phyloP scores from a whole-genome alignment of 2,888 invertebrate genomes.

The Eristalis pertinax region DNA sequence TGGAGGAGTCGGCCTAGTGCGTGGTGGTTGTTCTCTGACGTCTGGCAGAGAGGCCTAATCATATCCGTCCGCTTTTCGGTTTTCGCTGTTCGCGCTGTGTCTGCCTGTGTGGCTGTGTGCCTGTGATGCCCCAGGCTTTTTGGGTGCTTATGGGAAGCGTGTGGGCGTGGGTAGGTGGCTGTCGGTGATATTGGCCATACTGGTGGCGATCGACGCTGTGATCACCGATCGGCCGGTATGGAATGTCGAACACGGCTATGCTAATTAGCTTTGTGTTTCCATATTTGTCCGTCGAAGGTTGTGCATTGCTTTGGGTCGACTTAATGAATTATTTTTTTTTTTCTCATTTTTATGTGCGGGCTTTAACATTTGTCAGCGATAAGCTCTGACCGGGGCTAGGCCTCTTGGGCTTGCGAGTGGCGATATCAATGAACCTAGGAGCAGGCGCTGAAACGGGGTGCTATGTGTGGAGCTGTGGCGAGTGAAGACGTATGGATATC shows the following conservation, averaged over 20 bases:
- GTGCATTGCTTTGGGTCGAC: constrained; percentile 50
- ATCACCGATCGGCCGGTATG: constrained; percentile 51
- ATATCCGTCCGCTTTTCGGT: constrained; percentile 39
- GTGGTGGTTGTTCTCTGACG: constrained; percentile 46
- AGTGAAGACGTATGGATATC: neutral
- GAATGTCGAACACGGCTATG: constrained; percentile 65
- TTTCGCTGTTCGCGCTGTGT: neutral
- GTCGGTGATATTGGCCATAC: constrained; percentile 51
- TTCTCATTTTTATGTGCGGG: constrained; percentile 15
- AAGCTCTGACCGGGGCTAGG: neutral
- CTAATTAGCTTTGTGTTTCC: constrained; percentile 59
- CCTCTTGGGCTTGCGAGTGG: neutral
- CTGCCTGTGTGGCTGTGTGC: neutral
- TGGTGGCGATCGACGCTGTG: constrained; percentile 38
- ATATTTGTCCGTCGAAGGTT: constrained; percentile 59
- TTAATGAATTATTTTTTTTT: constrained; percentile 27
- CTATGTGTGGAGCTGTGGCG: neutral
- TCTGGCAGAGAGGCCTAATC: constrained; percentile 57
- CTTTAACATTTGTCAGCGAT: constrained; percentile 19
- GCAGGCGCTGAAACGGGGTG: neutral
- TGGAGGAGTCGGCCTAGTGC: constrained; percentile 39
- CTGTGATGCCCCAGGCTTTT: constrained; percentile 39
- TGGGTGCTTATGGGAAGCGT: constrained; percentile 30
- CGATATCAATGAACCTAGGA: constrained; percentile 6
- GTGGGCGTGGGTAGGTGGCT: constrained; percentile 66